Evolutionary conservation across 92 coral and sea anemone species (phyloP).

Genomic region (Phenganax marumi): DNA sequence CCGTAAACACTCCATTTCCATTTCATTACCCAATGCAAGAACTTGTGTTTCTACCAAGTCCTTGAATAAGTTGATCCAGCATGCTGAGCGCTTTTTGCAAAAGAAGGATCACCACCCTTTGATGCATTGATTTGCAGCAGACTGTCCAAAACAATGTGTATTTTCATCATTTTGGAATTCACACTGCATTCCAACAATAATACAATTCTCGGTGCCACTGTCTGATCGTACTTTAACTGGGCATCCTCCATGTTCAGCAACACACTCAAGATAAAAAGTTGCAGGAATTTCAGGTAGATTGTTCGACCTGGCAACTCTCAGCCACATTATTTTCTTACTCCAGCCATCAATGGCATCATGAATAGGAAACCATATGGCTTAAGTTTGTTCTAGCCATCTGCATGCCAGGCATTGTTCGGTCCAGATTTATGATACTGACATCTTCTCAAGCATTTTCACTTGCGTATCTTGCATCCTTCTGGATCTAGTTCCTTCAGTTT

Average conservation of each 20-base stretch:
- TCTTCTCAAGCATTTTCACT: slow-evolving; percentile 25
- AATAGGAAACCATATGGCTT: slow-evolving; percentile 41
- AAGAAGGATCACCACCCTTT: slow-evolving; percentile 1
- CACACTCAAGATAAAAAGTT: slow-evolving; percentile 16
- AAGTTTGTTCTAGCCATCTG: slow-evolving; percentile 40
- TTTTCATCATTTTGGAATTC: neutral
- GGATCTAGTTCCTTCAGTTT: slow-evolving; percentile 46
- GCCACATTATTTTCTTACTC: slow-evolving; percentile 40
- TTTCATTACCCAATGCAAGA: neutral
- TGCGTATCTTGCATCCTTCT: slow-evolving; percentile 28
- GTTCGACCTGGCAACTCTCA: slow-evolving; percentile 31
- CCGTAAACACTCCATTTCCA: slow-evolving; percentile 5
- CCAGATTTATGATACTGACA: slow-evolving; percentile 30
- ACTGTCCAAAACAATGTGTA: neutral
- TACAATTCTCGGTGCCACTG: slow-evolving; percentile 35
- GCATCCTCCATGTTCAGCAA: slow-evolving; percentile 33
- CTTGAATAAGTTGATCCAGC: slow-evolving; percentile 5
- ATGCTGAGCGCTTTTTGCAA: neutral
- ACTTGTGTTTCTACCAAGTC: neutral
- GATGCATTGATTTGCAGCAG: neutral
- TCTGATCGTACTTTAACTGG: slow-evolving; percentile 27
- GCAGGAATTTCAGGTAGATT: slow-evolving; percentile 19
- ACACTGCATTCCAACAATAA: slow-evolving; percentile 11
- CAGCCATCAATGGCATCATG: slow-evolving; percentile 47
- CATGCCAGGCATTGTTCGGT: slow-evolving; percentile 46